Base-by-base conservation (phyloP, 2,113 vertebrate species). In the Centropus bengalensis region DNA sequence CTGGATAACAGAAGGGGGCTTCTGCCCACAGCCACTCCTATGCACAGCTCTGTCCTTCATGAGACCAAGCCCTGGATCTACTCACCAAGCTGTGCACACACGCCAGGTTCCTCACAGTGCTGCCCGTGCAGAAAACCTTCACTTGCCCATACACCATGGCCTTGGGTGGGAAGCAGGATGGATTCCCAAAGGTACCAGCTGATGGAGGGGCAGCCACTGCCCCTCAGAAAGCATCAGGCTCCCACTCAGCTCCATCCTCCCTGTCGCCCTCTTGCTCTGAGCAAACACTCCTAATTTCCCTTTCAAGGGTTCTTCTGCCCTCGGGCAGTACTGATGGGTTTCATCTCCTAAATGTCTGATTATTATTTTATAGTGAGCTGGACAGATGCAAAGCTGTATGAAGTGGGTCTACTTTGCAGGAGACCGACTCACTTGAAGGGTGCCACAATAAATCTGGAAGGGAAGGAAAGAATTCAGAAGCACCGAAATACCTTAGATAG, bases 361-460 rank as follows among this genome's bases (percentile, higher is more conserved):
- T 71, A 79, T 86, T 88, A 86, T 92, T 95, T 92, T 62, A 94
- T 68, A 58, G 71, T 28, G 12, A 69, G 74, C 18, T 23, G 52
- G 74, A 60, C 45, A 64, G 44, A 82, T 55, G 82, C 18, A 21
- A 80, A 89, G 52, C 59, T 12, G 24, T 44, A 8, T 2, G 55
- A 68, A 60, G 27, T 28, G 76, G 59, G 26, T 2, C 36, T 69
- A 79, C 44, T 80, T 58, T 56, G 38, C 70, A 75, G 69, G 70
- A 1, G 1, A 63, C 15, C 26, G 42, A 40, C 67, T 70, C 13
- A 1, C 28, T 55, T 19, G 22, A 47, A 71, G 19, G 78, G 49
- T 4, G 9, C 15, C 76, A 36, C 56, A 24, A 33, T 2, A 63
- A 62, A 62, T 9, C 52, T 44, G 54, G 6, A 47, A 84, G 26